Conservation (phyloP, 2,797 vertebrate genomes). For the Macrochelys suwanniensis region DNA sequence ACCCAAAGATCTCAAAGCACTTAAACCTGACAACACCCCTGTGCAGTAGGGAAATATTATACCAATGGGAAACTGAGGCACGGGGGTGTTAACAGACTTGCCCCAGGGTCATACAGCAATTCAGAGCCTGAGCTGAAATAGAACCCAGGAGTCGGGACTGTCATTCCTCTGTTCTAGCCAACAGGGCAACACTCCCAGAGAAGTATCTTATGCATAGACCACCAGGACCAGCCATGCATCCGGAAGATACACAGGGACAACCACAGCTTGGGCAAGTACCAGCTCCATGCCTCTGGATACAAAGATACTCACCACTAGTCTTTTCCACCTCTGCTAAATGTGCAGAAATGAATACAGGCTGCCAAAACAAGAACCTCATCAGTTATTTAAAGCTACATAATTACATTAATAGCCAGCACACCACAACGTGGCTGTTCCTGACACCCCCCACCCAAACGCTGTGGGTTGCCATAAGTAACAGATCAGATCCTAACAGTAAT, state of each 20-base stretch:
- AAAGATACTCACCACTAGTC: not conserved
- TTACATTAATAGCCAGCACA: not conserved
- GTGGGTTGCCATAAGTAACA: not conserved
- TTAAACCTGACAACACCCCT: not conserved
- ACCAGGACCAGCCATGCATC: not conserved
- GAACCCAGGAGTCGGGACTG: not conserved
- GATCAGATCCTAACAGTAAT: not conserved
- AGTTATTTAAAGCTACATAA: not conserved
- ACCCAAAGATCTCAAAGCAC: not conserved
- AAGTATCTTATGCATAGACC: not conserved
- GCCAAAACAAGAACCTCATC: not conserved
- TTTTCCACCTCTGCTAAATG: not conserved
- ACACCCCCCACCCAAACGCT: too few relatives aligned
- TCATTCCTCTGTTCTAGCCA: not conserved
- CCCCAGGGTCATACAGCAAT: not conserved
- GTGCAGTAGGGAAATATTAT: not conserved
- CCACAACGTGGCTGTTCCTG: not conserved
- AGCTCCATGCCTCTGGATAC: not conserved
- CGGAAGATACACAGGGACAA: not conserved
- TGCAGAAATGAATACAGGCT: rapidly evolving
- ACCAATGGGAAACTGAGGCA: not conserved
- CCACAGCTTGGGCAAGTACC: rapidly evolving
- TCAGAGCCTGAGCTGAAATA: not conserved
- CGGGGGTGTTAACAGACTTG: rapidly evolving
- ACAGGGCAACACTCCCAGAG: not conserved